Base-by-base conservation (phyloP, 2,113 vertebrate genomes). In the Passer domesticus region DNA sequence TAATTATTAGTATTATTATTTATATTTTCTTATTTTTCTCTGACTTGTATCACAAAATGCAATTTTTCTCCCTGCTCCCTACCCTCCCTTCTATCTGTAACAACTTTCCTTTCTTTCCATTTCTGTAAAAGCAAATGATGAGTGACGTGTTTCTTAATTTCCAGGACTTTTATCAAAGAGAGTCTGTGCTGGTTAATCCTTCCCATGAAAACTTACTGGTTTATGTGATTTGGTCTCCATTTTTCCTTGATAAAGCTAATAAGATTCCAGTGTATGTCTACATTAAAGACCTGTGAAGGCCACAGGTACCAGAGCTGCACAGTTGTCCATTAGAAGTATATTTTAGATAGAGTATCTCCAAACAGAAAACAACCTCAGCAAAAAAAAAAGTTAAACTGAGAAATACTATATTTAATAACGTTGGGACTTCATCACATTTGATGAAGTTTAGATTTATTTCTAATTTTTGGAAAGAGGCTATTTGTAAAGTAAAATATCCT, bases 31-130 rank as follows among this genome's bases (percentile, higher is more conserved):
- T 64, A 1, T 39, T 82, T 79, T 76, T 79, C 31, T 75, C 7
- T 18, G 11, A 44, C 13, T 52, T 53, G 4, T 64, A 33, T 28
- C 25, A 72, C 0, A 37, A 11, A 62, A 62, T 23, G 15, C 5
- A 83, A 7, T 41, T 82, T 72, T 44, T 28, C 21, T 69, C 3
- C 3, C 2, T 3, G 3, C 13, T 69, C 14, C 22, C 2, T 39
- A 11, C 5, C 11, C 33, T 18, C 1, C 2, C 5, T 11, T 5
- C 3, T 23, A 20, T 49, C 15, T 12, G 4, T 41, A 63, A 17
- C 11, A 76, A 30, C 5, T 23, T 84, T 63, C 10, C 2, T 70
- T 62, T 37, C 13, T 30, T 63, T 83, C 47, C 25, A 2, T 67
- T 83, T 53, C 15, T 79, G 13, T 68, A 49, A 49, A 81, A 60